Base-by-base conservation (phyloP, 1,140 invertebrate genomes). In the Drosophila punjabiensis region DNA sequence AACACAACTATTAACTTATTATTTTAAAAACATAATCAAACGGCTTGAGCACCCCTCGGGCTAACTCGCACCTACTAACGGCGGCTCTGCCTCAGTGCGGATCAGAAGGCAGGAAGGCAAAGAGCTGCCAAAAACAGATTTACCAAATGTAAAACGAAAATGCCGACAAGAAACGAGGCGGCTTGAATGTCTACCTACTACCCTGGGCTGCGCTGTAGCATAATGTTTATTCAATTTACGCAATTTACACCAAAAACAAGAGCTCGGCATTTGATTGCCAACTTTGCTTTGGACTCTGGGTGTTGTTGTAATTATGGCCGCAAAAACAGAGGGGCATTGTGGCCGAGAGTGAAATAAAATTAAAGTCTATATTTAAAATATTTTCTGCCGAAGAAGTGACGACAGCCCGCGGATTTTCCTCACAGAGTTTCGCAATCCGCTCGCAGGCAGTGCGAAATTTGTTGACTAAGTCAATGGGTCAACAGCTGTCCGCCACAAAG, bases 201-300 rank as follows among this genome's bases (percentile, higher is more conserved):
- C 32, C 55, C 43, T 47, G 39, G 62, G 70, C 84, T 39, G 47
- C 64, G 75, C 43, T 78, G 58, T 37, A 88, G 81, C 78, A 88
- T 89, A 85, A 88, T 88, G 67, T 89, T 85, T 84, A 85, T 85
- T 81, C 86, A 88, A 88, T 89, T 89, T 89, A 89, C 85, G 85
- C 85, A 89, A 89, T 89, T 90, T 82, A 52, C 75, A 82, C 65
- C 41, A 74, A 68, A 41, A 88, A 48, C 61, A 60, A 62, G 47
- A 68, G 43, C 58, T 55, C 50, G 69, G 58, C 47, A 79, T 86
- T 86, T 82, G 75, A 82, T 85, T 89, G 85, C 85, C 85, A 89
- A 89, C 85, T 61, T 55, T 65, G 45, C 62, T 47, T 65, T 37
- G 18, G 69, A 18, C 41, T 56, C 32, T 24, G 69, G 39, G 24